A percentile compares a stretch with the other conserved stretches of the same genome.
phyloP scores from a whole-genome alignment of 2,113 vertebrate species.

The Archocentrus centrarchus region DNA sequence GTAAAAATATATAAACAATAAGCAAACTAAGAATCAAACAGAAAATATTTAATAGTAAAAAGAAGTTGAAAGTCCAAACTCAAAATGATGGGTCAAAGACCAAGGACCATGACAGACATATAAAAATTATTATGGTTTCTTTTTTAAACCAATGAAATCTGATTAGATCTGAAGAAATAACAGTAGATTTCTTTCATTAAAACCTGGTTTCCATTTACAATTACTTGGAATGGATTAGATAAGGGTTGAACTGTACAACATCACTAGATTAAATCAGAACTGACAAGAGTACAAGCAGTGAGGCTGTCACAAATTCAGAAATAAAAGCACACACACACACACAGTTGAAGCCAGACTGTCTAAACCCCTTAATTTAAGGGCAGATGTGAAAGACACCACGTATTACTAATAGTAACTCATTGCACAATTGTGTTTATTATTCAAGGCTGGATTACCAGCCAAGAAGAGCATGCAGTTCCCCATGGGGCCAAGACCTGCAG shows the following conservation, averaged over 20 bases:
- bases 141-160: not conserved
- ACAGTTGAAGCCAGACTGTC: not conserved
- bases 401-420: not conserved
- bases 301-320: not conserved
- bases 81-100: not conserved
- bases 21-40: too few relatives aligned
- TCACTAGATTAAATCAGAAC: not conserved
- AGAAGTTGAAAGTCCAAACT: too few relatives aligned
- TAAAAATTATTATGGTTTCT: not conserved
- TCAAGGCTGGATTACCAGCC: not conserved
- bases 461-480: not conserved
- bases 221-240: not conserved
- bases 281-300: not conserved
- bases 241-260: not conserved
- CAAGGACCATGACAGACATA: not conserved
- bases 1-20: too few relatives aligned
- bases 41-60: too few relatives aligned
- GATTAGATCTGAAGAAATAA: not conserved
- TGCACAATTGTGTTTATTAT: not conserved
- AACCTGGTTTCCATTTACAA: not conserved
- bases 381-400: not conserved
- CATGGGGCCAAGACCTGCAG: not conserved
- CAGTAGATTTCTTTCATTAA: not conserved
- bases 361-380: not conserved
- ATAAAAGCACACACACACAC: fast-evolving